Conservation (phyloP, 2,797 vertebrate species). For the Argyrosomus regius region DNA sequence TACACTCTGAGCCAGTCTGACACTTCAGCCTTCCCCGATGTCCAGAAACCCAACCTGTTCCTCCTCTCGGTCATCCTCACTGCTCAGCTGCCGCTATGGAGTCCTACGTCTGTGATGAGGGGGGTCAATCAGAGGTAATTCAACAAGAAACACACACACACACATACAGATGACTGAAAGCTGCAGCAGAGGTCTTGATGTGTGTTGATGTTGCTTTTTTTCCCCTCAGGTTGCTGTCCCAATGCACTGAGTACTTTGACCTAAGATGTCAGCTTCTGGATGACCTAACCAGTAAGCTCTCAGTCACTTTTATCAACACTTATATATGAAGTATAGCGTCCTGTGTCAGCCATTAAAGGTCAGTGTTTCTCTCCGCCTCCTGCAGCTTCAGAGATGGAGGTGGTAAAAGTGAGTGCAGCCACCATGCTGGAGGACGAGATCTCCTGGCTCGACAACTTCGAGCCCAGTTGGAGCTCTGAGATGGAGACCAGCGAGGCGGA, state of each 20-base stretch:
- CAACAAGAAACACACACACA: not conserved
- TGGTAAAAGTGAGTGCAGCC: conserved; percentile 93
- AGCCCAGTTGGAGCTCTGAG: conserved; percentile 96
- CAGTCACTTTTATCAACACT: not conserved
- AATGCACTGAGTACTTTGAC: conserved; percentile 99
- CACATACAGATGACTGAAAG: not conserved
- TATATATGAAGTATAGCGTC: not conserved
- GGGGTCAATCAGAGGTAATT: conserved; percentile 97
- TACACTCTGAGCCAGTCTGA: conserved; percentile 98
- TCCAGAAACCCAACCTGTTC: conserved; percentile 97
- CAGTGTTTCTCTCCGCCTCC: not conserved
- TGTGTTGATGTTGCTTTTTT: conserved; percentile 27
- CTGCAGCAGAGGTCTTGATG: not conserved
- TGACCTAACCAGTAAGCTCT: conserved; percentile 95
- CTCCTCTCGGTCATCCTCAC: conserved; percentile 93
- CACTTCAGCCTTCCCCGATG: conserved; percentile 92
- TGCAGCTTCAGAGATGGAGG: conserved; percentile 97
- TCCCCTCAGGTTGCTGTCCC: conserved; percentile 91
- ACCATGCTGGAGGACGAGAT: conserved; percentile 98
- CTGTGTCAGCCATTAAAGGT: conserved; percentile 3
- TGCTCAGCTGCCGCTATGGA: conserved; percentile 98
- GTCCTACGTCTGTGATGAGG: conserved; percentile 98
- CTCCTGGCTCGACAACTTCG: conserved; percentile 98
- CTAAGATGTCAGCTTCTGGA: conserved; percentile 96
- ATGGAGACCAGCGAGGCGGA: conserved; percentile 98